phyloP scores from a whole-genome alignment of 2,113 vertebrate genomes.

The Crotalus horridus region DNA sequence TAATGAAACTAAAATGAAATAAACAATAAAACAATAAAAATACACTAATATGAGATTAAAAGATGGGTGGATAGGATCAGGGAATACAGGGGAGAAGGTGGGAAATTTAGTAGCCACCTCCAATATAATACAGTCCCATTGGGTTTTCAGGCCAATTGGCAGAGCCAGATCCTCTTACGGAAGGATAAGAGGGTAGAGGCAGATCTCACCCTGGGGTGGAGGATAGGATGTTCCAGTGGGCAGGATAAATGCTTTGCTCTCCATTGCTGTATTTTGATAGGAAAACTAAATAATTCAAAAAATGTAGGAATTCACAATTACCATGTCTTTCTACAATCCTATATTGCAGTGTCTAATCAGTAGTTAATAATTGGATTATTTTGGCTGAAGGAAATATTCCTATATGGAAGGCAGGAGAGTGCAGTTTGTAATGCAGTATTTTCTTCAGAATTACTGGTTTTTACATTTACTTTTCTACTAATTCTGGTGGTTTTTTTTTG shows the following conservation, averaged over 20 bases:
- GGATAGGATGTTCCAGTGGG: neutral
- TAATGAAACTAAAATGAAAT: neutral
- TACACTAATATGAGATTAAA: neutral
- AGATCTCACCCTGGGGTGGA: neutral
- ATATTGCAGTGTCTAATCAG: neutral
- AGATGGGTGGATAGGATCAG: neutral
- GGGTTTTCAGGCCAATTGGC: neutral
- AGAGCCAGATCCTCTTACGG: neutral
- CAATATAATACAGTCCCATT: neutral
- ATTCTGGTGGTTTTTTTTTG: neutral
- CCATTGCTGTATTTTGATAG: constrained; percentile 2
- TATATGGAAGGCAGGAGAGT: neutral
- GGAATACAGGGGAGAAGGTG: neutral
- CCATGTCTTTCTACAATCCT: neutral
- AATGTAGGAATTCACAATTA: neutral
- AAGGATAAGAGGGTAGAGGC: neutral
- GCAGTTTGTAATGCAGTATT: neutral
- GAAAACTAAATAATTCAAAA: constrained; percentile 12
- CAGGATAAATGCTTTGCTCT: neutral
- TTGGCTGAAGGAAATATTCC: neutral
- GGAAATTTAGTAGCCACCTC: neutral
- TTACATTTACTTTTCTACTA: neutral
- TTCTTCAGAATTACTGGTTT: neutral
- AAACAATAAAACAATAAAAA: neutral
- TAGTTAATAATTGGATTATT: neutral